Percentiles rank a stretch among this genome's conserved stretches.
phyloP scores from a whole-genome alignment of 2,113 vertebrate species.

The Enhydra lutris region DNA sequence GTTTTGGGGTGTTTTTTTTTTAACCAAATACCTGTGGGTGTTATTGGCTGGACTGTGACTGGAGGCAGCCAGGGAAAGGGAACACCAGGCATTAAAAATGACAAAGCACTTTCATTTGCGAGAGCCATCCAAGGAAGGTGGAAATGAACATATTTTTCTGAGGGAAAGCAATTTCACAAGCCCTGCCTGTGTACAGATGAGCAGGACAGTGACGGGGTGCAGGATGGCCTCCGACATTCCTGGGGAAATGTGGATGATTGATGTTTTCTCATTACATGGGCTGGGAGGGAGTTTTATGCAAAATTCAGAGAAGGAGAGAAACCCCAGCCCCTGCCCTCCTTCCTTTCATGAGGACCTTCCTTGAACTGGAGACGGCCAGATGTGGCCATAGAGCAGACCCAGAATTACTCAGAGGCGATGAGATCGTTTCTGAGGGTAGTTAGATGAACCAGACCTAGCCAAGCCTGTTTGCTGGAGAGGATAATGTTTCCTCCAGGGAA shows the following conservation, averaged over 20 bases:
- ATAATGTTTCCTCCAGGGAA: slow-evolving; percentile 35
- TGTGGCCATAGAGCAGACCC: not conserved
- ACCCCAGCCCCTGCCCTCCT: not conserved
- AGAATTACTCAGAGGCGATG: slow-evolving; percentile 9
- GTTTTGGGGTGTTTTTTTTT: not conserved
- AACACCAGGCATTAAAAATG: slow-evolving; percentile 70
- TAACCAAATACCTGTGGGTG: slow-evolving; percentile 49
- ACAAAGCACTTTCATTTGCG: slow-evolving; percentile 78
- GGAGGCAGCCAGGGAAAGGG: not conserved
- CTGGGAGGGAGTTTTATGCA: slow-evolving; percentile 56
- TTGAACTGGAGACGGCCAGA: not conserved
- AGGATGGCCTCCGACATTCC: slow-evolving; percentile 13
- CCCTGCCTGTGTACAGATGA: slow-evolving; percentile 39
- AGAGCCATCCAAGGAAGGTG: slow-evolving; percentile 50
- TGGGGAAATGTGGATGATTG: not conserved
- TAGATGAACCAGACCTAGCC: not conserved
- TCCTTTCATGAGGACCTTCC: slow-evolving; percentile 1
- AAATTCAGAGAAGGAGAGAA: slow-evolving; percentile 52
- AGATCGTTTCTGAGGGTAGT: not conserved
- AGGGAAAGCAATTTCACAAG: slow-evolving; percentile 64
- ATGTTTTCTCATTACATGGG: slow-evolving; percentile 56
- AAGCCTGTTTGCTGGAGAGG: not conserved
- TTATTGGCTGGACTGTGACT: slow-evolving; percentile 38
- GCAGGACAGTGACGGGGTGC: not conserved
- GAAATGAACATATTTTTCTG: slow-evolving; percentile 61